A percentile compares a stretch with the other conserved stretches of the same genome.
Evolutionary conservation across 1,140 invertebrate genomes (phyloP).

Genomic region (Luehdorfia chinensis): DNA sequence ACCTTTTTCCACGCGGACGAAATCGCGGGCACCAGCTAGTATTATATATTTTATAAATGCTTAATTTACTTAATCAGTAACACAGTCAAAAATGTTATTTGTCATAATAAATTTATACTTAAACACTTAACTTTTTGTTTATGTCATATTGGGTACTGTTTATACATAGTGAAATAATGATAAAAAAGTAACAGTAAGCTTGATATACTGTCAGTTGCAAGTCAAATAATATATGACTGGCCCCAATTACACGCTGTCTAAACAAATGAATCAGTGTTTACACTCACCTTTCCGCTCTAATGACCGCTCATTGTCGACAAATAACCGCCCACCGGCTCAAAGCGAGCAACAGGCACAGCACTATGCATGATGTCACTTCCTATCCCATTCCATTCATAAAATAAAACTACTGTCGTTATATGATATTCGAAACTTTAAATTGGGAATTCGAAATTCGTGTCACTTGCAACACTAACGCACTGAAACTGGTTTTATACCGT

Average conservation of each 20-base stretch:
- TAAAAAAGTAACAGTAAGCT: too few relatives aligned
- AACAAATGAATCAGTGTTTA: conserved; percentile 43
- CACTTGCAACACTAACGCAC: conserved; percentile 46
- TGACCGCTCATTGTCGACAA: conserved; percentile 68
- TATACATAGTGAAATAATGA: too few relatives aligned
- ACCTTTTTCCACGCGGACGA: too few relatives aligned
- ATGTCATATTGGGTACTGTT: too few relatives aligned
- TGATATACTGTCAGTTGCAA: not conserved
- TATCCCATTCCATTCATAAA: conserved; percentile 71
- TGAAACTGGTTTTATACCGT: conserved; percentile 24
- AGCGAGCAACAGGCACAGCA: conserved; percentile 56
- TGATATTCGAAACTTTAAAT: conserved; percentile 11
- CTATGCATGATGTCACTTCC: conserved; percentile 73
- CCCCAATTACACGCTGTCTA: conserved; percentile 33
- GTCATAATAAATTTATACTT: too few relatives aligned
- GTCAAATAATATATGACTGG: conserved; percentile 1
- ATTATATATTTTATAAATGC: too few relatives aligned
- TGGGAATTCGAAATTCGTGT: conserved; percentile 39
- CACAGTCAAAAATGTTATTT: too few relatives aligned
- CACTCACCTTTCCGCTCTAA: conserved; percentile 72
- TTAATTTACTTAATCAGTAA: too few relatives aligned
- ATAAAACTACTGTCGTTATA: conserved; percentile 12
- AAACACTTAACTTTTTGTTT: too few relatives aligned
- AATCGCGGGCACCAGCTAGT: too few relatives aligned
- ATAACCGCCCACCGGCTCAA: conserved; percentile 42